Evolutionary conservation across 2,113 vertebrate genomes (phyloP).

Genomic region (Tor tambroides): DNA sequence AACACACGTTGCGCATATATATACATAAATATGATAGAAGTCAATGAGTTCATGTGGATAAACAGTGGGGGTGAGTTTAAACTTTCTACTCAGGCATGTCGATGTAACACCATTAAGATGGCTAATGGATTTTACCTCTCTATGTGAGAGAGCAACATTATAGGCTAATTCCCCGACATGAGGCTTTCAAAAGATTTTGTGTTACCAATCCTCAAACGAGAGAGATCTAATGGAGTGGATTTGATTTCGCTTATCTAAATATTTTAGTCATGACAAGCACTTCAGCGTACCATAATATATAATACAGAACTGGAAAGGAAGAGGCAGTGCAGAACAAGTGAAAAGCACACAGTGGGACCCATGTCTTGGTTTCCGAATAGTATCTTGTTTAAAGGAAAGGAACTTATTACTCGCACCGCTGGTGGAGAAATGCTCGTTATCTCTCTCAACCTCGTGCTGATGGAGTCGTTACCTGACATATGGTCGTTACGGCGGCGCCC

Average conservation of each 20-base stretch:
- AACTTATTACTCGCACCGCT: slow-evolving; percentile 46
- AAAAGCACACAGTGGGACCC: background rate
- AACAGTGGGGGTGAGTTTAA: slow-evolving; percentile 19
- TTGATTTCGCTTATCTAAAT: slow-evolving; percentile 45
- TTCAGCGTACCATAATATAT: background rate
- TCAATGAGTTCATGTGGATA: slow-evolving; percentile 20
- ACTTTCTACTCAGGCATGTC: slow-evolving; percentile 37
- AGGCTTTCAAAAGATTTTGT: slow-evolving; percentile 55
- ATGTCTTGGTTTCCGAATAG: background rate
- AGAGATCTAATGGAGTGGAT: slow-evolving; percentile 42
- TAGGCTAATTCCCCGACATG: slow-evolving; percentile 37
- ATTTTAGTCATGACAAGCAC: slow-evolving; percentile 44
- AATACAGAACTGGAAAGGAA: slow-evolving; percentile 11
- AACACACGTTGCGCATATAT: no score
- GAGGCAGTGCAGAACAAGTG: background rate
- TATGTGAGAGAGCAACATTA: slow-evolving; percentile 42
- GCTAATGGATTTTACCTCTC: slow-evolving; percentile 54
- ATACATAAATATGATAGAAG: background rate
- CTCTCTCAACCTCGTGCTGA: slow-evolving; percentile 65
- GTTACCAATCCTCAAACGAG: slow-evolving; percentile 45
- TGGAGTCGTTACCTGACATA: slow-evolving; percentile 78
- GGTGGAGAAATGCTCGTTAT: slow-evolving; percentile 65
- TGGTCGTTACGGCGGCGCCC: slow-evolving; percentile 72
- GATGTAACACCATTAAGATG: slow-evolving; percentile 52
- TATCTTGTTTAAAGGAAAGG: slow-evolving; percentile 29